Evolutionary conservation across 2,888 invertebrate species (phyloP), one percentile per base, ranked within the genome.

Genomic region (Drosophila rellima): DNA sequence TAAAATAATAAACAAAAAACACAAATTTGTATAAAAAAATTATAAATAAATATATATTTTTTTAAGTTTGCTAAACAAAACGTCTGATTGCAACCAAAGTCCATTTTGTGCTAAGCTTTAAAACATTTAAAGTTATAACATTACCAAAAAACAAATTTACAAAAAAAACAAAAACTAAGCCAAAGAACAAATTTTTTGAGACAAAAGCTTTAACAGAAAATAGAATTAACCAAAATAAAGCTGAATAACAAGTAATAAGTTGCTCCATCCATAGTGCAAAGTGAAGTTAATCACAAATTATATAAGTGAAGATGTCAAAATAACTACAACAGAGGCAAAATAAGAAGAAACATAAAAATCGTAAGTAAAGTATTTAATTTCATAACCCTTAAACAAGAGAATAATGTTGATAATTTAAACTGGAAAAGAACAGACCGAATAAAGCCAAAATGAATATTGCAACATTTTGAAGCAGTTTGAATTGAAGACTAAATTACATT

Each of bases 261-360:
- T 59, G 77, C 67, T 78, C 77, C 77, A 78, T 78, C 80, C 77
- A 80, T 51, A 56, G 45, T 75, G 80, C 57, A 78, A 80, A 72
- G 54, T 66, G 18, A 77, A 73, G 40, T 54, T 51, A 20, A 64
- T 45, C 11, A 50, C 26, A 48, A 55, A 59, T 59, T 48, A 71
- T 60, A 66, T 40, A 66, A 20, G 37, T 47, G 8, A 40, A 55
- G 13, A 55, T 11, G n/a, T 4, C 15, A 26, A 42, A 48, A 8
- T 10, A 20, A 31, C 31, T 26, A 15, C 1, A 45, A 31, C 13
- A 17, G 8, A 61, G n/a, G 11, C 10, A 29, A 13, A 3, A 45
- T 15, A 23, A 18, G 26, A 3, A 29, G 29, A 8, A 51, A 37
- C 35, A 11, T 0, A 18, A 29, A 33, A 23, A 26, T 23, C 3